Conservation (phyloP, 2,888 invertebrate species). For the Pocota personata region DNA sequence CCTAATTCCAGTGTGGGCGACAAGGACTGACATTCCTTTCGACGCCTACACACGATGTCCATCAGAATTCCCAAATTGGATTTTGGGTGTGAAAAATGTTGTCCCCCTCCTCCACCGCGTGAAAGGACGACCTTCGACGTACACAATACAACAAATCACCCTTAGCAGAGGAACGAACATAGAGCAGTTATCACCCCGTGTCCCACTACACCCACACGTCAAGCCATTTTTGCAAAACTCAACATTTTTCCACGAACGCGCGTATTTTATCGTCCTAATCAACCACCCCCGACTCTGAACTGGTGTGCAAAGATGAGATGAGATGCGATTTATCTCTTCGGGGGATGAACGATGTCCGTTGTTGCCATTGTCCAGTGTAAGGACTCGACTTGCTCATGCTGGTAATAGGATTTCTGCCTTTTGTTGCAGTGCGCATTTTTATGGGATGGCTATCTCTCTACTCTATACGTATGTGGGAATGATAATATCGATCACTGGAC, state of each 20-base stretch:
- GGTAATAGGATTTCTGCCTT: slow-evolving; percentile 65
- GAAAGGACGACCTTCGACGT: slow-evolving; percentile 4
- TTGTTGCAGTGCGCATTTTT: slow-evolving; percentile 64
- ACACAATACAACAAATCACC: slow-evolving; percentile 70
- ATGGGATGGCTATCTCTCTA: not conserved
- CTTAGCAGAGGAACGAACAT: slow-evolving; percentile 19
- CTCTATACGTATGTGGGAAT: slow-evolving; percentile 28
- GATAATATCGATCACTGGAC: slow-evolving; percentile 65
- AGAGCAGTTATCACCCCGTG: not conserved
- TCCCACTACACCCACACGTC: slow-evolving; percentile 13
- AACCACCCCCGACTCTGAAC: slow-evolving; percentile 37
- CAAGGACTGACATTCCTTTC: slow-evolving; percentile 14
- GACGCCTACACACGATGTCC: slow-evolving; percentile 67
- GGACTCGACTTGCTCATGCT: slow-evolving; percentile 24
- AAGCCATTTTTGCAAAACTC: slow-evolving; percentile 65
- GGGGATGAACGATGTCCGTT: slow-evolving; percentile 64
- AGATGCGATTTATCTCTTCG: slow-evolving; percentile 68
- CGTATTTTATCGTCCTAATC: slow-evolving; percentile 73
- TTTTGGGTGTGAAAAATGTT: slow-evolving; percentile 71
- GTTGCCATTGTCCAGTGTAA: slow-evolving; percentile 39
- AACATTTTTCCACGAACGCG: slow-evolving; percentile 70
- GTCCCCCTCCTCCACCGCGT: not conserved
- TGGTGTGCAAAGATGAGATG: slow-evolving; percentile 43
- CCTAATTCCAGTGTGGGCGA: slow-evolving; percentile 6
- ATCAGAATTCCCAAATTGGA: slow-evolving; percentile 68